Evolutionary conservation across 2,888 invertebrate species (phyloP).

Genomic region (Hirudinaria manillensis): DNA sequence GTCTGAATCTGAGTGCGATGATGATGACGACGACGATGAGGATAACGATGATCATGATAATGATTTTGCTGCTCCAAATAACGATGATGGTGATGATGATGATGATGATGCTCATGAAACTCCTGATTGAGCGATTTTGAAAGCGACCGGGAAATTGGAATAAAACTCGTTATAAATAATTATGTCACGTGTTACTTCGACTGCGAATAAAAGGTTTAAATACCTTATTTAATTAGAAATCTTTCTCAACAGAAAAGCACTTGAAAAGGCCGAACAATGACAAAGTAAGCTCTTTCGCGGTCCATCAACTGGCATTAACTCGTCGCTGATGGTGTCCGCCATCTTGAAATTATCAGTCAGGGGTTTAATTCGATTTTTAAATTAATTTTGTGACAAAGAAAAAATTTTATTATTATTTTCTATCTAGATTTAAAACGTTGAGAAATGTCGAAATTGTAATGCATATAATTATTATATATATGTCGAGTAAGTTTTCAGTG

Average conservation of each 20-base stretch:
- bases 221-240: background rate
- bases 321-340: too few relatives aligned
- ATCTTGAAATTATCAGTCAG: too few relatives aligned
- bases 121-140: slow-evolving; percentile 30
- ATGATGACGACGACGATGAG: slow-evolving; percentile 8
- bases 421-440: too few relatives aligned
- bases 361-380: too few relatives aligned
- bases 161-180: background rate
- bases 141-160: slow-evolving; percentile 1
- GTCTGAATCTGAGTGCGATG: slow-evolving; percentile 1
- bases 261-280: background rate
- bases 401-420: too few relatives aligned
- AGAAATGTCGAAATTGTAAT: too few relatives aligned
- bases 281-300: background rate
- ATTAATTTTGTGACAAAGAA: too few relatives aligned
- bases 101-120: slow-evolving; percentile 34
- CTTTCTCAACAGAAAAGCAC: too few relatives aligned
- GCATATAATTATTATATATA: too few relatives aligned
- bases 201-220: background rate
- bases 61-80: background rate
- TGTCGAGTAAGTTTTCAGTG: too few relatives aligned
- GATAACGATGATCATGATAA: slow-evolving; percentile 18
- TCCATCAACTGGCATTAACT: background rate
- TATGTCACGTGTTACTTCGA: background rate
- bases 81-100: slow-evolving; percentile 35